Evolutionary conservation across 1,140 invertebrate species (phyloP), one percentile per base, ranked within the genome.

Genomic region (Stenopsyche tienmushanensis): DNA sequence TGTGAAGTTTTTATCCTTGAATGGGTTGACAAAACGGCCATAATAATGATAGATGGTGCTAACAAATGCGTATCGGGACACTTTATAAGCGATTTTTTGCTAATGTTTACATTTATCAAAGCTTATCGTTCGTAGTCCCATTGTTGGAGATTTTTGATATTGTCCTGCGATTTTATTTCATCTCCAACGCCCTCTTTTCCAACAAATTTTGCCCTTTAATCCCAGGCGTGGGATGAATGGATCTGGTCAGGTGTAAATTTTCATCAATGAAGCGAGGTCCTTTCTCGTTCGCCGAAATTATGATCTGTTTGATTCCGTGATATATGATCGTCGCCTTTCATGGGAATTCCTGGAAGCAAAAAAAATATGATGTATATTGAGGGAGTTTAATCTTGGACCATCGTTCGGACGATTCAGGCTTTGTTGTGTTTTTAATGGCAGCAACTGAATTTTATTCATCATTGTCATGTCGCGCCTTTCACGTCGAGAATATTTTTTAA

Each of bases 221-320:
- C 57, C 57, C 26, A 25, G 41, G 45, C 54, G 52, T 49, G 39
- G 62, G 50, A 49, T 45, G 57, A 26, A 25, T 29, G 57, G 55
- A 67, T 67, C 44, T 53, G 50, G 53, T 67, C 65, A 67, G 65
- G 65, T 67, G 65, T 45, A 66, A 60, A 55, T 34, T 50, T 65
- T 20, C 53, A 57, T 67, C 50, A 67, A 67, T 67, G 65, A 63
- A 67, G 21, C n/a, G 9, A 10, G 24, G 49, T 54, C 52, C 52
- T 21, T 44, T 18, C 39, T 60, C 39, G 39, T 41, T 20, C 29
- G 54, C 41, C 57, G 41, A 60, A 60, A 60, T 60, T 60, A 42
- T 60, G 54, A 57, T 57, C 44, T 57, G 54, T 57, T 26, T 60
- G 47, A 60, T 49, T 45, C 26, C 20, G 3, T 60, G 57, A 60